phyloP scores from a whole-genome alignment of 2,888 invertebrate species.

The Tetragnatha montana region DNA sequence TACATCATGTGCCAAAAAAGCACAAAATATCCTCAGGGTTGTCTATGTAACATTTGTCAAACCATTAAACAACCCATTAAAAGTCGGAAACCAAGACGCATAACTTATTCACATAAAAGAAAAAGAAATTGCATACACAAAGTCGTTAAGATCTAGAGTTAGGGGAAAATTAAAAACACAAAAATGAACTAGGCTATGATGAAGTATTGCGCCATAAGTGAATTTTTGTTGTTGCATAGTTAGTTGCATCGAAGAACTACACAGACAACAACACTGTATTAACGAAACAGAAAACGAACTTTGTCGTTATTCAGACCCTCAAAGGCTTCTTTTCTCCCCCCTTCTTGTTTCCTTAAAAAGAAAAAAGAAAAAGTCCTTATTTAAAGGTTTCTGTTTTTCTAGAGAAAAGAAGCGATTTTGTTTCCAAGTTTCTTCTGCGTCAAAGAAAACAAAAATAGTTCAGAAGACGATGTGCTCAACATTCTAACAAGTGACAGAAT shows the following conservation, averaged over 20 bases:
- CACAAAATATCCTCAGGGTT: not conserved
- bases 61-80: not conserved
- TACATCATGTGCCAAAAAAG: not conserved
- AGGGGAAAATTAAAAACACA: slow-evolving; percentile 5
- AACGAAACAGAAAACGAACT: not conserved
- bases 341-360: not conserved
- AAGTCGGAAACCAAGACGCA: not conserved
- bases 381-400: not conserved
- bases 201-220: not conserved
- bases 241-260: not conserved
- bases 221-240: not conserved
- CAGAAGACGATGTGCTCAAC: not conserved
- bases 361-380: not conserved
- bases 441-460: not conserved
- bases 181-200: not conserved
- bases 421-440: not conserved
- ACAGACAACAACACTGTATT: not conserved
- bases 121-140: not conserved
- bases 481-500: not conserved
- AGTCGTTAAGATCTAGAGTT: not conserved
- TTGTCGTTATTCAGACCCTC: slow-evolving; percentile 8
- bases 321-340: not conserved
- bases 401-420: not conserved
- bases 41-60: not conserved
- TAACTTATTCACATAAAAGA: not conserved